phyloP scores from a whole-genome alignment of 2,888 invertebrate genomes.

The Ornithoptera alexandrae region DNA sequence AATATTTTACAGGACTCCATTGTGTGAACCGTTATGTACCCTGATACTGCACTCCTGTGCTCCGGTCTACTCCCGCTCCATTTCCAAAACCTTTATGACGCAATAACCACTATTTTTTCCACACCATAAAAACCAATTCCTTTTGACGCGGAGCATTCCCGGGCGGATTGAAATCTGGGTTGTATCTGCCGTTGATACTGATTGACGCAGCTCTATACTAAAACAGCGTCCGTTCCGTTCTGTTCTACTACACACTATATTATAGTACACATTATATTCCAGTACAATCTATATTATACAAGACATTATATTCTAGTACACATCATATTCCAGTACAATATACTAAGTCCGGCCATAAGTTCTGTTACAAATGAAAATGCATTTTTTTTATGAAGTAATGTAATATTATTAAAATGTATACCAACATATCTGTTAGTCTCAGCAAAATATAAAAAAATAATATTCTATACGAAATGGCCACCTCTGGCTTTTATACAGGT shows the following conservation, averaged over 20 bases:
- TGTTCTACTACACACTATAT: not conserved
- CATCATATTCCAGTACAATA: too few species aligned
- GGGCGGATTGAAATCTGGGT: slow-evolving; percentile 29
- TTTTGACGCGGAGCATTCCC: slow-evolving; percentile 29
- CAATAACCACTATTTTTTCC: slow-evolving; percentile 30
- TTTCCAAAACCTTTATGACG: slow-evolving; percentile 29
- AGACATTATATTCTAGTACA: too few species aligned
- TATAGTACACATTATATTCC: not conserved
- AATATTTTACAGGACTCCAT: slow-evolving; percentile 18
- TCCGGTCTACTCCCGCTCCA: slow-evolving; percentile 19
- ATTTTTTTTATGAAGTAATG: too few species aligned
- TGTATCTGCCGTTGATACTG: slow-evolving; percentile 23
- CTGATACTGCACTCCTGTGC: not conserved
- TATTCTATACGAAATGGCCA: too few species aligned
- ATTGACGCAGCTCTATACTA: slow-evolving; percentile 24
- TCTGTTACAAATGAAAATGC: too few species aligned
- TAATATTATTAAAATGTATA: too few species aligned
- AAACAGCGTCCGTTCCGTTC: slow-evolving; percentile 1
- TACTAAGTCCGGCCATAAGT: too few species aligned
- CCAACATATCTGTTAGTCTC: too few species aligned
- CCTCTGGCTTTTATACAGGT: too few species aligned
- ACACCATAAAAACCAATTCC: slow-evolving; percentile 30
- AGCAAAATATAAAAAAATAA: too few species aligned
- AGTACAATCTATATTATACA: too few species aligned
- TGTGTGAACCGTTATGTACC: slow-evolving; percentile 19